A percentile compares a stretch with the other conserved stretches of the same genome.
Conservation (phyloP, 2,888 invertebrate genomes). For the Eucriotettix oculatus region DNA sequence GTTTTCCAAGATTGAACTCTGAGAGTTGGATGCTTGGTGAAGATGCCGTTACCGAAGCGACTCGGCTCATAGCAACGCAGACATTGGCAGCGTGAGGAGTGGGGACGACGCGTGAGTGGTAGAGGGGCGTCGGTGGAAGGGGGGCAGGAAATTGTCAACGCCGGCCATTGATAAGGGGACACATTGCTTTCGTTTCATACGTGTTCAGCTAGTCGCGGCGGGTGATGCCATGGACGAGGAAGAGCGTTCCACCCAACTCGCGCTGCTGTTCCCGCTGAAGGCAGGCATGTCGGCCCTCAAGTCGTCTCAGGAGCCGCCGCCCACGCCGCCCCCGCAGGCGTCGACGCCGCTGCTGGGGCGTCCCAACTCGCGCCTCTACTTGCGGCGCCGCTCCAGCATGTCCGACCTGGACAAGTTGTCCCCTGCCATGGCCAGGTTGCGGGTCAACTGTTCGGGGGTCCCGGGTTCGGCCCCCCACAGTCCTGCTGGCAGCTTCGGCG, state of each 20-base stretch:
- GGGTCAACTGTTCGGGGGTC: constrained; percentile 26
- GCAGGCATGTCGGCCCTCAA: constrained; percentile 37
- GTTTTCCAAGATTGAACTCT: no score
- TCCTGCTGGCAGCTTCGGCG: constrained; percentile 46
- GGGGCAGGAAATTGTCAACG: no score
- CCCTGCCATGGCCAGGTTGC: constrained; percentile 16
- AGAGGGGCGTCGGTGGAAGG: no score
- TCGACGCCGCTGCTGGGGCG: background rate
- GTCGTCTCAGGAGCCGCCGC: constrained; percentile 21
- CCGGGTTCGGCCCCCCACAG: constrained; percentile 25
- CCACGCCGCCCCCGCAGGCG: constrained; percentile 5
- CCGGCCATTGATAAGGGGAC: no score
- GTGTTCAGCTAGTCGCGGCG: no score
- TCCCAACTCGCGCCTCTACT: background rate
- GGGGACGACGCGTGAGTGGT: no score
- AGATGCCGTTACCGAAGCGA: no score
- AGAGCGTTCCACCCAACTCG: constrained; percentile 36
- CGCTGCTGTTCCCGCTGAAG: constrained; percentile 37
- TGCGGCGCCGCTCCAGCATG: constrained; percentile 53
- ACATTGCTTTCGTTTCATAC: no score
- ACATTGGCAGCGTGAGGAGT: no score
- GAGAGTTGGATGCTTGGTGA: no score
- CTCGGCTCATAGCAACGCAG: no score
- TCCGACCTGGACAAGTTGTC: constrained; percentile 51
- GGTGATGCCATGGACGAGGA: constrained; percentile 23